Conservation (phyloP, 2,888 invertebrate species). For the Scaptomyza flava region DNA sequence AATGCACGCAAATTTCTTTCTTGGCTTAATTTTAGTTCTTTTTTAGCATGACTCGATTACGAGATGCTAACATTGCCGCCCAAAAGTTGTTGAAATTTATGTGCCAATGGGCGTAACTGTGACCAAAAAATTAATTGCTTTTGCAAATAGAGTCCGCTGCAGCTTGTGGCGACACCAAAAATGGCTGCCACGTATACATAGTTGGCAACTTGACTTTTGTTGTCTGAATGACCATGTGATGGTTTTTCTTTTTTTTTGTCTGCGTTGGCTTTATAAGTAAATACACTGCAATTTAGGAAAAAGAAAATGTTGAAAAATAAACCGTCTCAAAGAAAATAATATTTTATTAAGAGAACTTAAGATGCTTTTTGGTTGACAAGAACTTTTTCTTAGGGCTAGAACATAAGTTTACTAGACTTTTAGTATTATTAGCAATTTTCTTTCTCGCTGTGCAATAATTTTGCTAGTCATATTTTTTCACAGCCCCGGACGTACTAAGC, state of each 20-base stretch:
- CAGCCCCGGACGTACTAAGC: conserved; percentile 49
- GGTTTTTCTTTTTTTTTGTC: conserved; percentile 14
- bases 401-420: no score
- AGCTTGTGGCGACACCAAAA: conserved; percentile 55
- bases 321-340: no score
- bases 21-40: conserved; percentile 33
- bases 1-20: conserved; percentile 68
- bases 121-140: conserved; percentile 76
- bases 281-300: conserved; percentile 32
- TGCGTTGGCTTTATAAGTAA: conserved; percentile 24
- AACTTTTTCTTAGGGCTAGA: no score
- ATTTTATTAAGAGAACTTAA: no score
- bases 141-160: conserved; percentile 74
- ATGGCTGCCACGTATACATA: conserved; percentile 46
- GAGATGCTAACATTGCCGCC: conserved; percentile 45
- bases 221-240: conserved; percentile 29
- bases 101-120: conserved; percentile 61
- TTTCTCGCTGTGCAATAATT: conserved; percentile 57
- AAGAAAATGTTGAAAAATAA: not conserved
- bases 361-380: no score
- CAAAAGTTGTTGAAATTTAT: conserved; percentile 70
- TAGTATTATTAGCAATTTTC: not conserved
- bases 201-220: conserved; percentile 66
- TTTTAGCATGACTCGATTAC: conserved; percentile 53
- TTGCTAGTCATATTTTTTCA: conserved; percentile 59